Base-by-base conservation (phyloP, 2,113 vertebrate species). In the Gopherus evgoodei region DNA sequence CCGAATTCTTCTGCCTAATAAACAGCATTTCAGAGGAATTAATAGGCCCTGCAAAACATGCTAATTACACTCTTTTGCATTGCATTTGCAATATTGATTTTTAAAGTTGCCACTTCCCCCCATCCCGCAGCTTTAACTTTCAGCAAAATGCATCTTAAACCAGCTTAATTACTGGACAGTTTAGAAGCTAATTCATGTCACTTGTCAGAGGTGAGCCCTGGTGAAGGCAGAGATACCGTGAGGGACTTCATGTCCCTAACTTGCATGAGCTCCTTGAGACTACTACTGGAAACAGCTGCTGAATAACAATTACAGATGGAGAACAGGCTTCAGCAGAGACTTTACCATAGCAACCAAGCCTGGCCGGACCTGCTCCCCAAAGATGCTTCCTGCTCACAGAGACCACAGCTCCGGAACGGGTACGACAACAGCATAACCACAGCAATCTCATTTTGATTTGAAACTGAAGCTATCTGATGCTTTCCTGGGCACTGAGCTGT, bases 21-120 rank as follows among this genome's bases (percentile, higher is more conserved):
- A 98, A 97, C 95, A 95, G 93, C 89, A 94, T 97, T 97, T 97
- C 95, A 90, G 92, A 95, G 94, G 96, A 97, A 97, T 97, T 98
- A 98, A 98, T 96, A 97, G 96, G 93, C 95, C 82, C 93, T 91
- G 96, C 95, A 95, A 96, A 97, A 97, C 94, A 96, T 95, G 96
- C 96, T 97, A 97, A 98, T 97, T 97, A 96, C 88, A 80, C 94
- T 97, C 92, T 96, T 97, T 90, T 95, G 96, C 96, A 96, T 95
- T 24, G 54, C 95, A 96, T 97, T 97, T 97, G 94, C 96, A 97
- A 97, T 95, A 97, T 92, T 96, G 96, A 97, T 95, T 96, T 57
- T 97, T 81, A 84, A 97, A 93, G 94, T 93, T 96, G 92, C 94
- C 49, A 90, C 75, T 95, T 96, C 86, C 53, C 87, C 85, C 42